Base-by-base conservation (phyloP, 1,140 invertebrate species). In the Riptortus pedestris region DNA sequence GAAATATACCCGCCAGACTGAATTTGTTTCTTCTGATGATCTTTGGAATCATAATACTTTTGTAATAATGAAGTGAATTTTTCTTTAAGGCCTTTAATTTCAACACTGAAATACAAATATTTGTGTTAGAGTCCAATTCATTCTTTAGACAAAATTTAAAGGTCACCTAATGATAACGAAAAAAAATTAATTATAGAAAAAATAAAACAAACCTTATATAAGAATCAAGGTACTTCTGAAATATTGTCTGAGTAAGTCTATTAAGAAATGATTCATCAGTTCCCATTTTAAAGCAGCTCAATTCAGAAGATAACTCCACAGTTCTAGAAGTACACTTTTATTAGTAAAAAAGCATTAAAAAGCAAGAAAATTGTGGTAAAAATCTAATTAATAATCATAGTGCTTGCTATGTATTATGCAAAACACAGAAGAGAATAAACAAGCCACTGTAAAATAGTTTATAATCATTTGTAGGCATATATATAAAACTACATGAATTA, bases 1-100 rank as follows among this genome's bases (percentile, higher is more conserved):
- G n/a, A n/a, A n/a, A n/a, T n/a, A n/a, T n/a, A 86, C 83, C 84
- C 80, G 71, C 80, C 83, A 62, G 79, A 78, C 69, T 83, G 83
- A 29, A 88, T 83, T 70, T 89, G 88, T 71, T 92, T 93, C 74
- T 98, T 98, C 68, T 94, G 88, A 75, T 98, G 96, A 71, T 91
- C 90, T 74, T 96, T 94, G 5, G 86, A 87, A 59, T 92, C 86
- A 74, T 98, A 99, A 73, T 94, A 99, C 45, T 84, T 81, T 51
- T 89, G 83, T 24, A 98, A 78, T 62, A 91, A 83, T 2, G 77
- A 74, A 2, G 83, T 76, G 67, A 83, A 90, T 71, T 86, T 85
- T 58, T 90, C 84, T 68, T 84, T 83, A 4, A 96, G 75, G 69
- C 83, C 89, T 70, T 84, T 84, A 1, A 83, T 80, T 78, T 96